Percentiles rank a stretch among this genome's conserved stretches.
phyloP scores from a whole-genome alignment of 2,797 vertebrate genomes.

The Muraenolepis orangiensis region DNA sequence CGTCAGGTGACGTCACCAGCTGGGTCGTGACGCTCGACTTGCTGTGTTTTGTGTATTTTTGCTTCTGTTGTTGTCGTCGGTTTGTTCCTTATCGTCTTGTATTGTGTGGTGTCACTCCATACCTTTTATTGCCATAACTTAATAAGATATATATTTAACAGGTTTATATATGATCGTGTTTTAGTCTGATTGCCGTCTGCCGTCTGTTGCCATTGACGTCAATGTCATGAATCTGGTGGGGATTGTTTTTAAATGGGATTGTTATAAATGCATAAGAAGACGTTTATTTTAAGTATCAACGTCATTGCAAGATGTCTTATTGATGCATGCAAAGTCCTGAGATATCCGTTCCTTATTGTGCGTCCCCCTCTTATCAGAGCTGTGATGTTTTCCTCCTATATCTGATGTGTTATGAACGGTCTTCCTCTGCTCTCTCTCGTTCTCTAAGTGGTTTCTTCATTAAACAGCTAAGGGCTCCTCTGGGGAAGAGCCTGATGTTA shows the following conservation, averaged over 20 bases:
- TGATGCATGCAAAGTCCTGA: too few relatives aligned
- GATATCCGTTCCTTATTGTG: not conserved
- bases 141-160: too few relatives aligned
- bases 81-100: too few relatives aligned
- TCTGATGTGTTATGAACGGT: slow-evolving; percentile 34
- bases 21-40: too few relatives aligned
- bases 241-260: not conserved
- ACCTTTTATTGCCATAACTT: too few relatives aligned
- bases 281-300: not conserved
- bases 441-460: slow-evolving; percentile 31
- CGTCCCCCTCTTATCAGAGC: slow-evolving; percentile 28
- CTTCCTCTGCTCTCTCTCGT: slow-evolving; percentile 23
- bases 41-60: too few relatives aligned
- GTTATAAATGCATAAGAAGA: not conserved
- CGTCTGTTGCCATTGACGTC: not conserved
- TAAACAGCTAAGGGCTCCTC: slow-evolving; percentile 26
- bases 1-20: too few relatives aligned
- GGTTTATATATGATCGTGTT: not conserved
- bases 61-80: too few relatives aligned
- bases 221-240: not conserved
- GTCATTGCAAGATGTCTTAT: too few relatives aligned
- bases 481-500: slow-evolving; percentile 13
- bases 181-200: not conserved
- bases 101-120: too few relatives aligned
- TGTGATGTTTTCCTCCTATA: not conserved